These are phyloP conservation scores for Diploptera punctata DNA, from an alignment of 2,888 invertebrate species.

Conservation along the genomic window DNA sequence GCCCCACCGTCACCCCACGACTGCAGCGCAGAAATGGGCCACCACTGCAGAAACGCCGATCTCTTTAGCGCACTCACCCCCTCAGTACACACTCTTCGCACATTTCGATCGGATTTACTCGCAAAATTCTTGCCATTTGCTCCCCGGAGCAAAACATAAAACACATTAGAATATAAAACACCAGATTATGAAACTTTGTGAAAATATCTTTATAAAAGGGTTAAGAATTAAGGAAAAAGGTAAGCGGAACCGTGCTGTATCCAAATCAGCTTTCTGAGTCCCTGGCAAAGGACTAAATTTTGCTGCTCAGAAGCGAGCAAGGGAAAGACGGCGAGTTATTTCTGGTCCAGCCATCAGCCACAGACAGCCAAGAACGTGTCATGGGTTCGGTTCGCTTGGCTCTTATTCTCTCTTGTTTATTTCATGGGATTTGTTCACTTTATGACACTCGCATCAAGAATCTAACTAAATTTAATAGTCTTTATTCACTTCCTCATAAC, in stretches of 20 bases:
- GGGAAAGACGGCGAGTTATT: conserved; percentile 3
- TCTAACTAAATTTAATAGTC: too few relatives aligned
- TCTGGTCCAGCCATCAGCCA: neutral
- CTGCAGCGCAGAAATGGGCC: conserved; percentile 17
- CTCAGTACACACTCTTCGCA: conserved; percentile 8
- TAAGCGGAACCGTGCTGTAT: neutral
- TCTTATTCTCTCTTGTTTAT: too few relatives aligned
- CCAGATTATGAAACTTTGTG: too few relatives aligned
- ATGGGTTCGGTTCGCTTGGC: too few relatives aligned
- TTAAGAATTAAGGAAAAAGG: neutral
- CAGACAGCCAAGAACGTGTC: too few relatives aligned
- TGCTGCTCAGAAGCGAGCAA: conserved; percentile 5
- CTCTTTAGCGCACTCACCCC: conserved; percentile 17
- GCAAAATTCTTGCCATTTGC: neutral
- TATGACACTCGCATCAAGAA: too few relatives aligned
- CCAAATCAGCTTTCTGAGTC: conserved; percentile 1
- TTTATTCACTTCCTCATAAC: too few relatives aligned
- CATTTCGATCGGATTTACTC: neutral
- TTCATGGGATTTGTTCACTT: too few relatives aligned
- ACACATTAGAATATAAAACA: neutral
- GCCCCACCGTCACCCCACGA: conserved; percentile 15
- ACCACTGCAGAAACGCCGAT: conserved; percentile 1
- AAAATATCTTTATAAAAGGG: neutral
- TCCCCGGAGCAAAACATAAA: neutral
- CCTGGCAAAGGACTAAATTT: conserved; percentile 4